These are phyloP conservation scores for Tricholaema leucomelas DNA, from an alignment of 2,113 vertebrate genomes.

Conservation along the genomic window DNA sequence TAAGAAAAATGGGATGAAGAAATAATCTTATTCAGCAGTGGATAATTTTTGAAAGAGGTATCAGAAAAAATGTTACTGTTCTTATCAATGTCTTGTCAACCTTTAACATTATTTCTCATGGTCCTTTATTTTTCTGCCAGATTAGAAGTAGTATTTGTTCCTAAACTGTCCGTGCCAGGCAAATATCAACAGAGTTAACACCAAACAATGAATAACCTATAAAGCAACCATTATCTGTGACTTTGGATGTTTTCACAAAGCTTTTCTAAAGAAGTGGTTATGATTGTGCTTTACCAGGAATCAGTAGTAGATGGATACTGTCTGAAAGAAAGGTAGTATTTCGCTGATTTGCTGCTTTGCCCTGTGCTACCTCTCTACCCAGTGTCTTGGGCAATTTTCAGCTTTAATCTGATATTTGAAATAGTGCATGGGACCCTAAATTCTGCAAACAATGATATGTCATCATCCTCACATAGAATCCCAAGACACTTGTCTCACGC, in stretches of 20 bases:
- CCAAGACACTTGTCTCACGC: conserved; percentile 21
- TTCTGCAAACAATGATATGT: conserved; percentile 3
- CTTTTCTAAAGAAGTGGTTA: neutral
- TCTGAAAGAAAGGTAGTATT: neutral
- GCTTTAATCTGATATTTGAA: conserved; percentile 19
- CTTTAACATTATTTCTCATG: neutral
- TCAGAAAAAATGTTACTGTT: neutral
- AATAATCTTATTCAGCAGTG: neutral
- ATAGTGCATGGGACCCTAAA: neutral
- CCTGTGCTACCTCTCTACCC: neutral
- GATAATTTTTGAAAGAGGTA: neutral
- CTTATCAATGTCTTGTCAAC: neutral
- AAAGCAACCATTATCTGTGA: neutral
- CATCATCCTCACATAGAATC: conserved; percentile 18
- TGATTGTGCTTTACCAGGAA: neutral
- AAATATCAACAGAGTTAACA: neutral
- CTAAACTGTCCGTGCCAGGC: neutral
- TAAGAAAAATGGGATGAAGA: neutral
- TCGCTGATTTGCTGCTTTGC: neutral
- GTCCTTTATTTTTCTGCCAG: neutral
- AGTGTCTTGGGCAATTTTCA: conserved; percentile 1
- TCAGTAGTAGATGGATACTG: neutral
- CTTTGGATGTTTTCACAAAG: neutral
- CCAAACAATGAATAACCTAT: neutral
- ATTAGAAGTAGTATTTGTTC: neutral